These are phyloP conservation scores for Epinotia bilunana DNA, from an alignment of 2,888 invertebrate genomes.

Conservation along the genomic window DNA sequence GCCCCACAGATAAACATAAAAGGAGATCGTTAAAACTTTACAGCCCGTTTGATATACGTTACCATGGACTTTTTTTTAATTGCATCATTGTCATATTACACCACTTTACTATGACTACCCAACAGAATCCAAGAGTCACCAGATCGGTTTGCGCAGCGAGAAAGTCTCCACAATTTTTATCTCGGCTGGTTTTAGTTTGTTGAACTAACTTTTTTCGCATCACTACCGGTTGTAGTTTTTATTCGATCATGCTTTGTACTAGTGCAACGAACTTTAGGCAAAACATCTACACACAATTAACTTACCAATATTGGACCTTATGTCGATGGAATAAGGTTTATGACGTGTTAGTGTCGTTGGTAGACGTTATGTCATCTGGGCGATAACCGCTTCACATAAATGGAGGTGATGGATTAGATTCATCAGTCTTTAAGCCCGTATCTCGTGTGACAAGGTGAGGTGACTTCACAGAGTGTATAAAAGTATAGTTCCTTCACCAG, in stretches of 20 bases:
- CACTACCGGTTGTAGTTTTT: slow-evolving; percentile 66
- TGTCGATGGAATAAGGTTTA: not conserved
- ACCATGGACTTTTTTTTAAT: slow-evolving; percentile 49
- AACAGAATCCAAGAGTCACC: slow-evolving; percentile 10
- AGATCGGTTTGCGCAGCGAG: not conserved
- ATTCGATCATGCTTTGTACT: slow-evolving; percentile 56
- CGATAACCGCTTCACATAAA: slow-evolving; percentile 14
- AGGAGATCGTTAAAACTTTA: slow-evolving; percentile 47
- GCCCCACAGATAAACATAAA: slow-evolving; percentile 40
- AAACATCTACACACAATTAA: slow-evolving; percentile 1
- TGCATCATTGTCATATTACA: slow-evolving; percentile 56
- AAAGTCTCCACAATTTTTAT: not conserved
- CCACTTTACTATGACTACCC: slow-evolving; percentile 30
- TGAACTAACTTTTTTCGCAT: slow-evolving; percentile 72
- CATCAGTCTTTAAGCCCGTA: not conserved
- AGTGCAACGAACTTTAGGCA: slow-evolving; percentile 59
- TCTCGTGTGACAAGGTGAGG: not conserved
- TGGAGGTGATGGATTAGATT: slow-evolving; percentile 13
- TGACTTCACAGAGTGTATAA: not conserved
- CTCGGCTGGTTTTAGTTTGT: slow-evolving; percentile 61
- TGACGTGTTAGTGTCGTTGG: not conserved
- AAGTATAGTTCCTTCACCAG: too few relatives aligned
- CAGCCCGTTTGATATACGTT: slow-evolving; percentile 45
- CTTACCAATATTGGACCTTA: not conserved
- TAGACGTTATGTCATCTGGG: slow-evolving; percentile 25